Evolutionary conservation across 2,797 vertebrate species (phyloP).

Genomic region (Tokudaia tokunoshimensis): DNA sequence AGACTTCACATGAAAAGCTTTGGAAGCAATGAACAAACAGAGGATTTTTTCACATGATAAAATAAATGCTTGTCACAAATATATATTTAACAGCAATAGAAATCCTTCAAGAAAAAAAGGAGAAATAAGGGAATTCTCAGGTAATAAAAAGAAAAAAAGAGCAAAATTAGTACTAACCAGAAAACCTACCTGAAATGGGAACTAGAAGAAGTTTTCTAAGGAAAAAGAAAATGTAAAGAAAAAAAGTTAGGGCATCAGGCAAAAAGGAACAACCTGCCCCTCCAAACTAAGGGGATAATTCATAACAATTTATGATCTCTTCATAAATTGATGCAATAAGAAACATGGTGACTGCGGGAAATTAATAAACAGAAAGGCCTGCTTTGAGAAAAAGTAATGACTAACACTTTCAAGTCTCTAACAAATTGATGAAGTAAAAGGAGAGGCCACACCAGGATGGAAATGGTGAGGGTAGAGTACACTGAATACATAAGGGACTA

Average conservation of each 20-base stretch:
- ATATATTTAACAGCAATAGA: neutral
- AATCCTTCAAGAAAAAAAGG: conserved; percentile 6
- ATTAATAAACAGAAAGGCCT: neutral
- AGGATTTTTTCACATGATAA: conserved; percentile 19
- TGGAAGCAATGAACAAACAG: neutral
- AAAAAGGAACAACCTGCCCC: neutral
- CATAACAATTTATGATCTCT: neutral
- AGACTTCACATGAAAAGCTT: neutral
- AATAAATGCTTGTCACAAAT: conserved; percentile 53
- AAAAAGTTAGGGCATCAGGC: neutral
- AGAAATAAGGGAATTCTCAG: neutral
- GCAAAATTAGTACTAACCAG: neutral
- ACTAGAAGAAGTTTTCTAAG: neutral
- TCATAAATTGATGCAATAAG: neutral
- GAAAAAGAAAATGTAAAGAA: neutral
- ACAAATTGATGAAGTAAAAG: neutral
- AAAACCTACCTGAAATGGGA: neutral
- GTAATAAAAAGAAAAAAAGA: conserved; percentile 12
- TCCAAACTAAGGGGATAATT: neutral
- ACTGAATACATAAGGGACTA: neutral
- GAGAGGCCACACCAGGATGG: neutral
- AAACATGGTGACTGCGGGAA: conserved; percentile 1
- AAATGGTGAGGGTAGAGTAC: neutral
- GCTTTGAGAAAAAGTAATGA: neutral
- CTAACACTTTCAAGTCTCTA: neutral